A percentile compares a stretch with the other conserved stretches of the same genome.
Conservation (phyloP, 2,113 vertebrate genomes). For the Halcyon malimbica region DNA sequence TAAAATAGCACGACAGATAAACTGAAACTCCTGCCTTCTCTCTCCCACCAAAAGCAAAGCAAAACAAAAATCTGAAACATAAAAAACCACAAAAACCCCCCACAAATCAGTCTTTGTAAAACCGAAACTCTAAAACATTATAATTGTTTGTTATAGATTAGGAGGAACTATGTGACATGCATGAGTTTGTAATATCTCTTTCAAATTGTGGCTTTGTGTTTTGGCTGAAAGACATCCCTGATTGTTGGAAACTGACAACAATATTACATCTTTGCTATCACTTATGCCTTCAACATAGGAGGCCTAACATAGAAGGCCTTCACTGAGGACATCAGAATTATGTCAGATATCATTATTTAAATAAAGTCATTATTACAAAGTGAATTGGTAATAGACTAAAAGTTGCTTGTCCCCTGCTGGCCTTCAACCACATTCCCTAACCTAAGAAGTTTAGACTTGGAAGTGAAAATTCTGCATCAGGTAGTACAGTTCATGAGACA, state of each 20-base stretch:
- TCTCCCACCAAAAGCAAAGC: background rate
- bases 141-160: background rate
- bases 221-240: background rate
- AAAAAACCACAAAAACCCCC: background rate
- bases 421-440: background rate
- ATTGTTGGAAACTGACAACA: background rate
- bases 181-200: background rate
- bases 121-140: background rate
- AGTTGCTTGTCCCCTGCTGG: background rate
- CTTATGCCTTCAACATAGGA: background rate
- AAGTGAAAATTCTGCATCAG: background rate
- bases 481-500: background rate
- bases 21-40: background rate
- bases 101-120: background rate
- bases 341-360: background rate
- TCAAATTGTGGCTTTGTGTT: background rate
- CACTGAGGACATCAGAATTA: background rate
- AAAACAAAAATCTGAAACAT: background rate
- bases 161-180: background rate
- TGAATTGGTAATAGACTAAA: background rate
- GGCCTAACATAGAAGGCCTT: fast-evolving
- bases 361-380: background rate
- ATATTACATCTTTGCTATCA: background rate
- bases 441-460: background rate
- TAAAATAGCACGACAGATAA: background rate